Evolutionary conservation across 1,140 invertebrate species (phyloP), one percentile per base, ranked within the genome.

Genomic region (Musca vetustissima): DNA sequence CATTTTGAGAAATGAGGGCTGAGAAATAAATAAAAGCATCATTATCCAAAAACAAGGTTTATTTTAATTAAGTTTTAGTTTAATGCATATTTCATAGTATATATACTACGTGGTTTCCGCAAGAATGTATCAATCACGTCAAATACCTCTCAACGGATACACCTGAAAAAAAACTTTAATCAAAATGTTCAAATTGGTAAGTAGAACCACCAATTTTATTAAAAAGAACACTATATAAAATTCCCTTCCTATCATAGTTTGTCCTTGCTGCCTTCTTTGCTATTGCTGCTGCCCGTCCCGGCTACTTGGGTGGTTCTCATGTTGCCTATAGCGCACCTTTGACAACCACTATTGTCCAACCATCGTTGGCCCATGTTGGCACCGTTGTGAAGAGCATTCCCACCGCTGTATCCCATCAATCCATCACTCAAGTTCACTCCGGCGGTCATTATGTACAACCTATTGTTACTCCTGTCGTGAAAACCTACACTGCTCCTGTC

Each of bases 181-280:
- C 75, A 80, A 79, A 67, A 80, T 80, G 83, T 83, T 76, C 81
- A 84, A 83, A 77, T 80, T 84, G 84, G 84, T 85, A 75, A 79
- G 78, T 66, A 22, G 2, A 14, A 28, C 2, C 36, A 57, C 28
- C 1, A 24, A 43, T n/a, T 17, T 3, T 47, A n/a, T n/a, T n/a
- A 13, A 15, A 2, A n/a, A 43, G 6, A 43, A 28, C 1, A 21
- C 17, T 1, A 6, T 24, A 4, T 53, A 8, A 2, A 4, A 13
- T 19, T 64, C 7, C 19, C 19, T 64, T 64, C 11, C 19, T 64
- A 43, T 17, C 59, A n/a, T 32, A 64, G 59, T 66, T 66, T 24
- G 47, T 66, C 21, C 17, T 66, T n/a, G 47, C 64, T 32, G 64
- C 64, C 48, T 22, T 66, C 22, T 19, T 66, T 32, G 64, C 64